These are phyloP conservation scores for Busseola fusca DNA, from an alignment of 2,888 invertebrate species.

Conservation along the genomic window DNA sequence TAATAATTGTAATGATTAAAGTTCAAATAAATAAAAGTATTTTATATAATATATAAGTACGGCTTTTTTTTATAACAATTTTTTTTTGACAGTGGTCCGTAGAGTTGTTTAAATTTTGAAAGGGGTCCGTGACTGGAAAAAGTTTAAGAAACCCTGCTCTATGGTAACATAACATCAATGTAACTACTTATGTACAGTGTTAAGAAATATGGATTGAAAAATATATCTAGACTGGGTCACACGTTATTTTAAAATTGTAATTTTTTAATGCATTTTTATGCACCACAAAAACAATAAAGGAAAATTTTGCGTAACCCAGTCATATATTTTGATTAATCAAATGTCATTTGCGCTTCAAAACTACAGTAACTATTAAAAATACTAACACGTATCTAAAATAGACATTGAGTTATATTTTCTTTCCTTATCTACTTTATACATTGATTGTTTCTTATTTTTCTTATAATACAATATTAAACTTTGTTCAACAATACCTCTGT, in stretches of 20 bases:
- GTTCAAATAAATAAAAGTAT: no score
- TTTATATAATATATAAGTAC: no score
- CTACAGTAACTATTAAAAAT: slow-evolving; percentile 57
- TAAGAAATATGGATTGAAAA: slow-evolving; percentile 46
- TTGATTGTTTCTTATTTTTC: slow-evolving; percentile 18
- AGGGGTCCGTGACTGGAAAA: no score
- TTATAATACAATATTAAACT: slow-evolving; percentile 14
- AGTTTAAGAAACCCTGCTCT: no score
- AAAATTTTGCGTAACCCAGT: slow-evolving; percentile 18
- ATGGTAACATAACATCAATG: slow-evolving; percentile 30
- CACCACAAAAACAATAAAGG: not conserved
- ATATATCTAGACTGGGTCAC: slow-evolving; percentile 35
- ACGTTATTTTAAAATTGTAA: slow-evolving; percentile 20
- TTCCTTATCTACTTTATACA: slow-evolving; percentile 49
- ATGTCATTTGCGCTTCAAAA: slow-evolving; percentile 70
- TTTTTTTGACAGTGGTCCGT: no score
- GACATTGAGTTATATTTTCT: slow-evolving; percentile 57
- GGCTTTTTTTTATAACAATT: no score
- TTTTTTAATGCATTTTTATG: not conserved
- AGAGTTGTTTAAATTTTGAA: no score
- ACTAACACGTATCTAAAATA: slow-evolving; percentile 76
- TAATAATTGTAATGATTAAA: no score
- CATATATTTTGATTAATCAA: slow-evolving; percentile 39
- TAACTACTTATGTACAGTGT: slow-evolving; percentile 42
- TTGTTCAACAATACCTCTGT: slow-evolving; percentile 8